Percentiles rank a stretch among this genome's conserved stretches.
Conservation (phyloP, 2,797 vertebrate species). For the Catharus ustulatus region DNA sequence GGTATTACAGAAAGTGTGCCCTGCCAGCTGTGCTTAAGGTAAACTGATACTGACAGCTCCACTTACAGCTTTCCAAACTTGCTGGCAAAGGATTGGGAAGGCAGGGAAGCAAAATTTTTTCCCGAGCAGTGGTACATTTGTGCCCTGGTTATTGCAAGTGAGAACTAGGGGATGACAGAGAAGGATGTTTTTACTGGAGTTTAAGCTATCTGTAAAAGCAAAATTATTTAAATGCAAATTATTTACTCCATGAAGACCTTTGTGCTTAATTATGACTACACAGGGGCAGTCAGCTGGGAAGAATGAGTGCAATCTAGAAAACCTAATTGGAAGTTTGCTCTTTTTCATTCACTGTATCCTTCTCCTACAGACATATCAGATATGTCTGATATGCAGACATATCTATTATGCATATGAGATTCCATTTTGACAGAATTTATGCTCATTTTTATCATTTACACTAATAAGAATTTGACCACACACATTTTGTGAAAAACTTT, state of each 20-base stretch:
- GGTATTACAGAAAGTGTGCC: not conserved
- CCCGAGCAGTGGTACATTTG: not conserved
- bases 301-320: not conserved
- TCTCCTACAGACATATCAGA: not conserved
- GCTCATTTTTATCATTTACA: not conserved
- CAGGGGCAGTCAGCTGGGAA: not conserved
- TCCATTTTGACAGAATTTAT: not conserved
- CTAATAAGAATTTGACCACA: not conserved
- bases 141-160: not conserved
- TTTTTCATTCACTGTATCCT: not conserved
- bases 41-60: not conserved
- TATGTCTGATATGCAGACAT: too few relatives aligned
- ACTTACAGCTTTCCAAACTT: not conserved
- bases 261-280: not conserved
- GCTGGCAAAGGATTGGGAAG: not conserved
- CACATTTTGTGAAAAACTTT: not conserved
- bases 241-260: not conserved
- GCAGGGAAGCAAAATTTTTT: not conserved
- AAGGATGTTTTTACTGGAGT: not conserved
- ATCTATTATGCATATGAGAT: not conserved
- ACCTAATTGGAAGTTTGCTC: not conserved
- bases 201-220: not conserved
- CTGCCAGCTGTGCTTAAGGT: not conserved
- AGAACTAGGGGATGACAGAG: not conserved
- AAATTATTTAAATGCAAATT: not conserved